phyloP scores from a whole-genome alignment of 2,888 invertebrate genomes.

The Mamestra brassicae region DNA sequence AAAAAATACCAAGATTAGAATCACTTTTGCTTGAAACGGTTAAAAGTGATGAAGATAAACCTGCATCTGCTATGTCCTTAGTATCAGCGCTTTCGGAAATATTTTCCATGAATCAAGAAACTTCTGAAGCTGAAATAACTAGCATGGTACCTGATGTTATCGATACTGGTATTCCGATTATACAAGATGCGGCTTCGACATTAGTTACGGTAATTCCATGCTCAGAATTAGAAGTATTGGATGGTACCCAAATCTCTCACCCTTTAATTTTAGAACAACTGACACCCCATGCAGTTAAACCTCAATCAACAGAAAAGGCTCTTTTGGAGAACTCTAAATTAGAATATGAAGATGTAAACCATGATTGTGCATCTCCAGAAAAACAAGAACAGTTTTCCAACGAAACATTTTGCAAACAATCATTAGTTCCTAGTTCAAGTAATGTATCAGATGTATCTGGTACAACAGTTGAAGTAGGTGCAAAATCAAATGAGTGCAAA shows the following conservation, averaged over 20 bases:
- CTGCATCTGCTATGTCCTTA: conserved; percentile 10
- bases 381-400: background rate
- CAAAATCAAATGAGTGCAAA: conserved; percentile 3
- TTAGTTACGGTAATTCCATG: background rate
- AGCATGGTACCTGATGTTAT: background rate
- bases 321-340: background rate
- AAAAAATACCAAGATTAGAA: background rate
- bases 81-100: conserved; percentile 28
- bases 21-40: background rate
- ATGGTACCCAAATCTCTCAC: background rate
- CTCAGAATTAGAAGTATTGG: background rate
- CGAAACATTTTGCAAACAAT: background rate
- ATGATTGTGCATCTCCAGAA: conserved; percentile 1
- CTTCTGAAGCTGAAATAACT: background rate
- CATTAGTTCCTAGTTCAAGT: background rate
- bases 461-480: background rate
- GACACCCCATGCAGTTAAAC: background rate
- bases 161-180: background rate
- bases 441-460: background rate
- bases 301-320: background rate
- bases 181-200: background rate
- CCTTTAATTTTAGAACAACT: conserved; percentile 6
- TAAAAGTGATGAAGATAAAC: background rate
- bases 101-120: conserved; percentile 4
- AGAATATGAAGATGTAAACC: background rate